Base-by-base conservation (phyloP, 2,888 invertebrate species). In the Eilema sororculum region DNA sequence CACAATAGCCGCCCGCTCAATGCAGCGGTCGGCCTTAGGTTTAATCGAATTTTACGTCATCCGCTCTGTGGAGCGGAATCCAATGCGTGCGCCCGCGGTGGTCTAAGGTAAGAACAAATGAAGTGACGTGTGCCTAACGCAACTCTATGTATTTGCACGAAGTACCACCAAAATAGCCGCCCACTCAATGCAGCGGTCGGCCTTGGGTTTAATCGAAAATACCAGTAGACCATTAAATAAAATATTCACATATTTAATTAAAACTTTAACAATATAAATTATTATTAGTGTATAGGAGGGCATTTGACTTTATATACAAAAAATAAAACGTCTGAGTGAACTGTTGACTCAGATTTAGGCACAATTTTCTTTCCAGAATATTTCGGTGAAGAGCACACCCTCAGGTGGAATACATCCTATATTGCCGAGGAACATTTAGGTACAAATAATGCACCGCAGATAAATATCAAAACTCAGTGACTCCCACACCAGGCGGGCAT, bases 151-250 rank as follows among this genome's bases (percentile, higher is more conserved):
- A 52, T 20, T n/a, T 8, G 20, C 20, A 52, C n/a, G n/a, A 20
- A 52, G 20, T 0, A 9, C n/a, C 52, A 3, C 8, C 16, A 52
- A n/a, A n/a, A n/a, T n/a, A n/a, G n/a, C n/a, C n/a, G n/a, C n/a
- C n/a, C 46, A 1, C 20, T 52, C n/a, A 9, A 52, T 52, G 52
- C n/a, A n/a, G n/a, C 8, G n/a, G 52, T 9, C n/a, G 52, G n/a
- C 2, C 52, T 65, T 65, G 16, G 57, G 20, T 59, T 65, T 63
- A 62, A 68, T 70, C 62, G 67, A 76, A 67, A 69, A 65, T 58
- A 5, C 56, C 12, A 46, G 63, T 25, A 25, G 25, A 41, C 41
- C 16, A 62, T 58, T 28, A 25, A 62, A 62, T 62, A 62, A 64
- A 20, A 64, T 46, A 13, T 28, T 3, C 52, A 64, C 28, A 30